phyloP scores from a whole-genome alignment of 2,797 vertebrate species.

The Lates japonicus region DNA sequence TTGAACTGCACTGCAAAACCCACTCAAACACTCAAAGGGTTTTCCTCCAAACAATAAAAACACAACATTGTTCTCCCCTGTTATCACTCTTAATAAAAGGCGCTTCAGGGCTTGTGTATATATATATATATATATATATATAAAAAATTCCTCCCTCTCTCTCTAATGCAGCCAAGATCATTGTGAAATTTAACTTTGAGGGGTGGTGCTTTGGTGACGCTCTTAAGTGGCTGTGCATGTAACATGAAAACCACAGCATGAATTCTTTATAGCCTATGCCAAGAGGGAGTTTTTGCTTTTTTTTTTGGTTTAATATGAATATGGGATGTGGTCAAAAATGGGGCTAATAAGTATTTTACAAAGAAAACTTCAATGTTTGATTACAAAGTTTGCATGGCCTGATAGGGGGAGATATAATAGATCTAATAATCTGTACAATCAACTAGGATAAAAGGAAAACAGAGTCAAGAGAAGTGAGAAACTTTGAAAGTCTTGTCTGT shows the following conservation, averaged over 20 bases:
- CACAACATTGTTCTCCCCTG: slow-evolving; percentile 13
- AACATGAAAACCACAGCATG: slow-evolving; percentile 70
- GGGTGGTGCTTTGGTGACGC: slow-evolving; percentile 28
- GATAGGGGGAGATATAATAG: background rate
- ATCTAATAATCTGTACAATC: slow-evolving; percentile 1
- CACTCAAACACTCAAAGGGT: slow-evolving; percentile 39
- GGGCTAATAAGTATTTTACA: background rate
- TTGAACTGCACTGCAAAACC: slow-evolving; percentile 40
- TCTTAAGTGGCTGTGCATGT: slow-evolving; percentile 62
- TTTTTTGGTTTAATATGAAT: slow-evolving; percentile 28
- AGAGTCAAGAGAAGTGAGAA: background rate
- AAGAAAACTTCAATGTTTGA: slow-evolving; percentile 42
- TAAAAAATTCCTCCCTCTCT: slow-evolving; percentile 23
- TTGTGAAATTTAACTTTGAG: slow-evolving; percentile 46
- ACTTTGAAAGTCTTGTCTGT: slow-evolving; percentile 6
- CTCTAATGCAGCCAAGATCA: slow-evolving; percentile 57
- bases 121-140: too few species aligned
- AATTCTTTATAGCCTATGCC: slow-evolving; percentile 64
- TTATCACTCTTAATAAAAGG: slow-evolving; percentile 46
- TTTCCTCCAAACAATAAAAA: slow-evolving; percentile 53
- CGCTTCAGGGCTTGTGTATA: slow-evolving; percentile 35
- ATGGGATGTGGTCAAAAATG: slow-evolving; percentile 45
- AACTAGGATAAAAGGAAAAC: background rate
- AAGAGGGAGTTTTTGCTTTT: slow-evolving; percentile 31
- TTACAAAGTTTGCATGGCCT: slow-evolving; percentile 17